phyloP scores from a whole-genome alignment of 2,888 invertebrate species.

The Hirtodrosophila duncani region DNA sequence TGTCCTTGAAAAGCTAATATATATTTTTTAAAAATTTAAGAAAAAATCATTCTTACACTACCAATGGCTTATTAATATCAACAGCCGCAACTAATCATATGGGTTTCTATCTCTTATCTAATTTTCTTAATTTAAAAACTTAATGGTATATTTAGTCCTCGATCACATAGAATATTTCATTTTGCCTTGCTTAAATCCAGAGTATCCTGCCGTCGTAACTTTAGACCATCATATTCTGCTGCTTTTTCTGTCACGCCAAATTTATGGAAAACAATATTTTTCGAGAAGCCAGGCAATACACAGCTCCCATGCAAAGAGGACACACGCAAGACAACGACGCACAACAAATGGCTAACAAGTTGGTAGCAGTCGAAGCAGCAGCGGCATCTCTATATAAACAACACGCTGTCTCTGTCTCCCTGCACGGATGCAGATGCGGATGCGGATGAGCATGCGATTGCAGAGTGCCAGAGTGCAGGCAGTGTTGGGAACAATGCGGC shows the following conservation, averaged over 20 bases:
- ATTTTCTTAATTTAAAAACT: too few relatives aligned
- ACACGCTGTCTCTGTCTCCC: slow-evolving; percentile 18
- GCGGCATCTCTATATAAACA: slow-evolving; percentile 70
- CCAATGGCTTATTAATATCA: too few relatives aligned
- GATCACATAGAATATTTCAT: too few relatives aligned
- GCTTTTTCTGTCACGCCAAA: slow-evolving; percentile 35
- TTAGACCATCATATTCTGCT: slow-evolving; percentile 2
- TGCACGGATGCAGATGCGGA: neutral
- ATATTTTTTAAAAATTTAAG: too few relatives aligned
- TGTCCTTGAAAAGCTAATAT: too few relatives aligned
- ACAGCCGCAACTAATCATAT: too few relatives aligned
- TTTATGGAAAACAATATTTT: slow-evolving; percentile 66
- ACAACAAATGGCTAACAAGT: slow-evolving; percentile 64
- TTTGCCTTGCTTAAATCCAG: too few relatives aligned
- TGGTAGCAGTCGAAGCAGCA: slow-evolving; percentile 28
- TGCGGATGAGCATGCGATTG: slow-evolving; percentile 6
- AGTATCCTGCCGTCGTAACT: too few relatives aligned
- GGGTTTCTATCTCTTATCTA: too few relatives aligned
- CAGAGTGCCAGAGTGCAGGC: slow-evolving; percentile 18
- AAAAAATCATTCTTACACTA: too few relatives aligned
- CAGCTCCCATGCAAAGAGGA: slow-evolving; percentile 12
- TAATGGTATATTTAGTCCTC: too few relatives aligned
- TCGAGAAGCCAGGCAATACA: too few relatives aligned
- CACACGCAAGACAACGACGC: slow-evolving; percentile 19
- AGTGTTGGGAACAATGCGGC: slow-evolving; percentile 47